Conservation (phyloP, 2,888 invertebrate species). For the Tigriopus californicus region DNA sequence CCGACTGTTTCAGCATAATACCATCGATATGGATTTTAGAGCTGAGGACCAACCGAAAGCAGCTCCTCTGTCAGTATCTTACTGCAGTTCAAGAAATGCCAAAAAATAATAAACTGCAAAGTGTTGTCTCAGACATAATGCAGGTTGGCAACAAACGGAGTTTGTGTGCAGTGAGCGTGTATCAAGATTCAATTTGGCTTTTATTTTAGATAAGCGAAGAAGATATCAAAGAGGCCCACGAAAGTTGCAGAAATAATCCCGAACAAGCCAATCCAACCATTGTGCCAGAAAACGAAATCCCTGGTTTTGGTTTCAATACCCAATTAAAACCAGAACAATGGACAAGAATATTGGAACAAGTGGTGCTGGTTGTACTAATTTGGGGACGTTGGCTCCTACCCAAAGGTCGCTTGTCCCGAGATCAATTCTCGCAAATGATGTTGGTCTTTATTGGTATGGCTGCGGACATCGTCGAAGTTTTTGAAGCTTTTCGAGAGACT, state of each 20-base stretch:
- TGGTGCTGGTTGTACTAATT: constrained; percentile 25
- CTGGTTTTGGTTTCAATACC: neutral
- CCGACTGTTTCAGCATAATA: constrained; percentile 22
- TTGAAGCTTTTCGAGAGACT: constrained; percentile 20
- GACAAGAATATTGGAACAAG: constrained; percentile 24
- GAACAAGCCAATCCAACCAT: too few species aligned
- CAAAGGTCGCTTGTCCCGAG: constrained; percentile 24
- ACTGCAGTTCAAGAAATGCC: neutral
- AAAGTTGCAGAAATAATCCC: too few species aligned
- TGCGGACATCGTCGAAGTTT: constrained; percentile 23
- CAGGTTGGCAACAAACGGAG: neutral
- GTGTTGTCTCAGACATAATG: constrained; percentile 3
- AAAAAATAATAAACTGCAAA: neutral
- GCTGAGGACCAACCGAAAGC: constrained; percentile 14
- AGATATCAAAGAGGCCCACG: too few species aligned
- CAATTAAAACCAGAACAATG: constrained; percentile 18
- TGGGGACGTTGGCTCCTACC: constrained; percentile 27
- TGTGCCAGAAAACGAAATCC: neutral
- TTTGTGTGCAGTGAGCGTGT: neutral
- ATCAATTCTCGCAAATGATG: constrained; percentile 28
- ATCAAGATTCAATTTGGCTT: too few species aligned
- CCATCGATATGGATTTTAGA: constrained; percentile 24
- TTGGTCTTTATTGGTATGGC: constrained; percentile 29
- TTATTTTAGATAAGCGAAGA: too few species aligned
- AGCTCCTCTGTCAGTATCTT: constrained; percentile 1